A percentile compares a stretch with the other conserved stretches of the same genome.
These are phyloP conservation scores for Endotricha flammealis DNA, from an alignment of 2,888 invertebrate species.

Conservation along the genomic window DNA sequence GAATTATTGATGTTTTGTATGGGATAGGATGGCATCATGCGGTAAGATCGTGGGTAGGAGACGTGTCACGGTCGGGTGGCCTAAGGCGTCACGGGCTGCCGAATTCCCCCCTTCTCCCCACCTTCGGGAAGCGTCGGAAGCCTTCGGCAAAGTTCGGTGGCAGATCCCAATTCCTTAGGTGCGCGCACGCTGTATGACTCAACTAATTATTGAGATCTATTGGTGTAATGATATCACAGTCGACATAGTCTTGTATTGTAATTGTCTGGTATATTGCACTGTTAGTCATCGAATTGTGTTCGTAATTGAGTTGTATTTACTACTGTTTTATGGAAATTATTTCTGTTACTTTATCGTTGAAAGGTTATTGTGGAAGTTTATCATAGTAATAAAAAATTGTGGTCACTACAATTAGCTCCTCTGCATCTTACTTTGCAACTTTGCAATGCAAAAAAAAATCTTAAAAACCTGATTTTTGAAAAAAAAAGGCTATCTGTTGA, in stretches of 20 bases:
- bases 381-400: too few species aligned
- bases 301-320: constrained; percentile 25
- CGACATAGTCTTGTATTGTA: constrained; percentile 38
- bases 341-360: too few species aligned
- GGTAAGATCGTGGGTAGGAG: constrained; percentile 44
- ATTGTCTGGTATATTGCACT: constrained; percentile 26
- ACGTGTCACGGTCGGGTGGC: constrained; percentile 48
- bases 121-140: constrained; percentile 49
- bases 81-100: constrained; percentile 53
- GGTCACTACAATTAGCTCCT: too few species aligned
- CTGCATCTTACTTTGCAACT: too few species aligned
- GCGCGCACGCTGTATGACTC: constrained; percentile 37
- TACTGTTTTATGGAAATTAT: too few species aligned
- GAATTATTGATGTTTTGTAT: constrained; percentile 31
- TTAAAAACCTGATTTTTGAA: too few species aligned
- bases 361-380: too few species aligned
- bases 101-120: constrained; percentile 43
- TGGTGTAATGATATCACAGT: constrained; percentile 45
- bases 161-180: constrained; percentile 48
- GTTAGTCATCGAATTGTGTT: constrained; percentile 16
- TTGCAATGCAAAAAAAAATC: too few species aligned
- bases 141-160: constrained; percentile 37
- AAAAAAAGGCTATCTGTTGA: too few species aligned
- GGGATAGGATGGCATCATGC: constrained; percentile 44
- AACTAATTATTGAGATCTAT: constrained; percentile 52